These are phyloP conservation scores for Aleadryas rufinucha DNA, from an alignment of 2,113 vertebrate genomes.

Conservation along the genomic window DNA sequence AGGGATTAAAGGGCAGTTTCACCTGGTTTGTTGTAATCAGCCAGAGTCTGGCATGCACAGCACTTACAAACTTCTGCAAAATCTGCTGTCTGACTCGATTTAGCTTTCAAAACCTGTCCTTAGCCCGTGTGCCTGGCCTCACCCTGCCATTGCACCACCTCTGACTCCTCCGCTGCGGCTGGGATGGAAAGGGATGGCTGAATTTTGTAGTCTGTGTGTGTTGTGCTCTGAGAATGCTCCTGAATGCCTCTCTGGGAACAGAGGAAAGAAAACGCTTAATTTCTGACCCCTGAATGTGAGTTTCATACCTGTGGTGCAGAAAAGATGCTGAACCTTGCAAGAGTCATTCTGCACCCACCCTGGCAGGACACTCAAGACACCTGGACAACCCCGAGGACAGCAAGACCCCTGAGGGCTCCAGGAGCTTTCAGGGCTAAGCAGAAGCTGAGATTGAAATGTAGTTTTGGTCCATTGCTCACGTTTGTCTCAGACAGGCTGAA, in stretches of 20 bases:
- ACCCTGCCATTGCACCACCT: background rate
- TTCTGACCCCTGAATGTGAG: background rate
- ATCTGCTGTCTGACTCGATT: background rate
- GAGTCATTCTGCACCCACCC: background rate
- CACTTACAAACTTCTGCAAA: background rate
- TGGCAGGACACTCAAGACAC: background rate
- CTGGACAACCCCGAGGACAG: background rate
- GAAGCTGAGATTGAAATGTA: background rate
- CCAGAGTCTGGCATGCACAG: background rate
- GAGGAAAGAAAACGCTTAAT: background rate
- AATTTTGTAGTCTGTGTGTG: fast-evolving
- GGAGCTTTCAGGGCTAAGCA: background rate
- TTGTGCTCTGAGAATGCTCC: background rate
- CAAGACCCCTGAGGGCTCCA: background rate
- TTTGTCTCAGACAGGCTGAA: background rate
- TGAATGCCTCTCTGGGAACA: background rate
- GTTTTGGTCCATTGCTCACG: background rate
- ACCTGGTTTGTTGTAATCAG: background rate
- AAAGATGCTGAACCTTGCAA: background rate
- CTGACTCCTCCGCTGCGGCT: background rate
- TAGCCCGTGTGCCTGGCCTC: background rate
- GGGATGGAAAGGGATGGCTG: background rate
- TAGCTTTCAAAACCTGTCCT: conserved; percentile 32
- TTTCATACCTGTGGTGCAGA: background rate
- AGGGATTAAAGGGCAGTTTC: conserved; percentile 3